These are phyloP conservation scores for Oceanites oceanicus DNA, from an alignment of 2,113 vertebrate species.

Conservation along the genomic window DNA sequence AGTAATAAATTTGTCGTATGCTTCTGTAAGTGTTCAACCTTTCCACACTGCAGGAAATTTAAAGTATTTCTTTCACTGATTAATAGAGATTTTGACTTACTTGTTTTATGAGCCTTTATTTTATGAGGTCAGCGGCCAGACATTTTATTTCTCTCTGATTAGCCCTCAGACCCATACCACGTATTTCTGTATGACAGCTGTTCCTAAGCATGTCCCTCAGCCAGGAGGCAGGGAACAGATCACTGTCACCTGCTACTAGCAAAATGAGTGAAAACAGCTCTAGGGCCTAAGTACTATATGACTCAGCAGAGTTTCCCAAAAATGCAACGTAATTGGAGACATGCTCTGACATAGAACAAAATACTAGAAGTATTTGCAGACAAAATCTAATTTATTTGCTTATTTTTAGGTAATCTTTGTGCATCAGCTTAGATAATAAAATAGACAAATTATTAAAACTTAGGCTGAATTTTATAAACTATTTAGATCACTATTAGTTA, in stretches of 20 bases:
- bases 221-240: background rate
- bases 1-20: background rate
- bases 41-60: background rate
- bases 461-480: background rate
- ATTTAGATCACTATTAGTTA: background rate
- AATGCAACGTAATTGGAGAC: background rate
- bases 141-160: background rate
- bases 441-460: background rate
- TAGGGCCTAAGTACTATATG: accelerated
- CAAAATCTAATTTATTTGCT: background rate
- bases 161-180: background rate
- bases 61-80: background rate
- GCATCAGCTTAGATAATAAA: background rate
- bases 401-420: background rate
- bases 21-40: background rate
- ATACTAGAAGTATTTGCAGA: background rate
- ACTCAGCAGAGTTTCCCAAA: background rate
- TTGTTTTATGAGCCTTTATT: background rate
- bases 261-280: background rate
- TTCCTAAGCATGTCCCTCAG: background rate
- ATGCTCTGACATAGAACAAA: background rate
- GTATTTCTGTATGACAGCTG: background rate
- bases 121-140: background rate
- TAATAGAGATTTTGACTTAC: background rate
- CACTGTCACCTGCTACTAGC: background rate